Evolutionary conservation across 2,113 vertebrate species (phyloP).

Genomic region (Ctenodactylus gundi): DNA sequence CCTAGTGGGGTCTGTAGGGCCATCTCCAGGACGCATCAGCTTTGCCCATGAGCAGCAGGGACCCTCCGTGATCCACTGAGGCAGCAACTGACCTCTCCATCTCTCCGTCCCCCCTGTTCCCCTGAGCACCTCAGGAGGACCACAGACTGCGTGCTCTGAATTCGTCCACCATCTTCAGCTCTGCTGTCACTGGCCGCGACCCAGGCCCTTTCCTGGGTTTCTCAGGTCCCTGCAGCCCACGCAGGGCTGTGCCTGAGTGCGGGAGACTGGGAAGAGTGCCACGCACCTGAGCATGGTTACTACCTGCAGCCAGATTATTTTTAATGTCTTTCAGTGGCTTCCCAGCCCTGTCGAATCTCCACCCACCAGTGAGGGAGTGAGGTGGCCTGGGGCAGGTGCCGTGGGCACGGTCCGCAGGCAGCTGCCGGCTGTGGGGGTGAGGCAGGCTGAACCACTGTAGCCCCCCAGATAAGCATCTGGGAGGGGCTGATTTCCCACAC

Average conservation of each 20-base stretch:
- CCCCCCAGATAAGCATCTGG: too few relatives aligned
- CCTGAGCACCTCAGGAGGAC: accelerated
- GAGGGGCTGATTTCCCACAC: neutral
- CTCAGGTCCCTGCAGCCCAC: too few relatives aligned
- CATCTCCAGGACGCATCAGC: accelerated
- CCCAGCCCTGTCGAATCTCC: neutral
- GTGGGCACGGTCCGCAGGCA: too few relatives aligned
- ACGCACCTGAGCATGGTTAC: neutral
- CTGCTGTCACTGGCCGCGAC: accelerated
- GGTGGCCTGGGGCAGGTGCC: neutral
- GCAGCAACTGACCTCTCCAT: accelerated
- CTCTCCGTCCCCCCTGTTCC: neutral
- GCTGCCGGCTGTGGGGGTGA: too few relatives aligned
- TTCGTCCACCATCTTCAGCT: too few relatives aligned
- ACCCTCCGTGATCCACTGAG: accelerated
- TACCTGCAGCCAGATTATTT: neutral
- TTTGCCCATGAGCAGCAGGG: neutral
- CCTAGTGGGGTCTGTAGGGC: neutral
- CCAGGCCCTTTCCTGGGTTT: neutral
- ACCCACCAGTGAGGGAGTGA: neutral
- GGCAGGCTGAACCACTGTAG: too few relatives aligned
- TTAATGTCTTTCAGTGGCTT: constrained; percentile 25
- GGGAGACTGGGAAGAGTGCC: neutral
- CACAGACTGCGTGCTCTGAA: accelerated
- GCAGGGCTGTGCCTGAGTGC: neutral